Evolutionary conservation across 2,113 vertebrate genomes (phyloP).

Genomic region (Sarotherodon lohbergeri): DNA sequence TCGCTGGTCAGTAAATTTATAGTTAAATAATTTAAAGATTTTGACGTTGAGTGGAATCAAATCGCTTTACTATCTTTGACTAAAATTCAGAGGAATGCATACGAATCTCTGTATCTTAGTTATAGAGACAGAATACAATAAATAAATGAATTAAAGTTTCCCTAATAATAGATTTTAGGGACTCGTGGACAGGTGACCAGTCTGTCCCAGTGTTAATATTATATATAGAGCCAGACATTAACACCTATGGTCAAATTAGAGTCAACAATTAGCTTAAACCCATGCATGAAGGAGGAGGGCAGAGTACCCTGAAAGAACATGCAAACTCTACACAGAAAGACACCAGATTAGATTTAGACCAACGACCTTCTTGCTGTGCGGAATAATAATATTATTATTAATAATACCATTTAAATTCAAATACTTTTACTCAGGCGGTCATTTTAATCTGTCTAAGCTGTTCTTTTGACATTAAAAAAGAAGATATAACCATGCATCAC

Average conservation of each 20-base stretch:
- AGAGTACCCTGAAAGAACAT: not conserved
- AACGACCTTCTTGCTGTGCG: not conserved
- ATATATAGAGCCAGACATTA: not conserved
- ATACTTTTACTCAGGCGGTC: not conserved
- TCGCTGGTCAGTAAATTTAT: not conserved
- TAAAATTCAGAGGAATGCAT: not conserved
- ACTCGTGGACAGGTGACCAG: not conserved
- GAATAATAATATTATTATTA: rapidly evolving
- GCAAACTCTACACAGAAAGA: not conserved
- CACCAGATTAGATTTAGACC: not conserved
- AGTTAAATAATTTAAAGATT: not conserved
- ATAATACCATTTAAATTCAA: not conserved
- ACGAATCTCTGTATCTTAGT: not conserved
- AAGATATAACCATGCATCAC: not conserved
- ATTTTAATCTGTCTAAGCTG: not conserved
- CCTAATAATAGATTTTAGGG: not conserved
- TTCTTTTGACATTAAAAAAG: not conserved
- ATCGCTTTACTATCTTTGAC: not conserved
- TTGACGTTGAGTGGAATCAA: not conserved
- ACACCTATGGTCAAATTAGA: not conserved
- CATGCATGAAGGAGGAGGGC: not conserved
- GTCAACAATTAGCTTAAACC: not conserved
- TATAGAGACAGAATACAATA: not conserved
- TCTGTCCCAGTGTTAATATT: not conserved
- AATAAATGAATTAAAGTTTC: not conserved